phyloP scores from a whole-genome alignment of 2,797 vertebrate species.

The Gephyroberyx darwinii region DNA sequence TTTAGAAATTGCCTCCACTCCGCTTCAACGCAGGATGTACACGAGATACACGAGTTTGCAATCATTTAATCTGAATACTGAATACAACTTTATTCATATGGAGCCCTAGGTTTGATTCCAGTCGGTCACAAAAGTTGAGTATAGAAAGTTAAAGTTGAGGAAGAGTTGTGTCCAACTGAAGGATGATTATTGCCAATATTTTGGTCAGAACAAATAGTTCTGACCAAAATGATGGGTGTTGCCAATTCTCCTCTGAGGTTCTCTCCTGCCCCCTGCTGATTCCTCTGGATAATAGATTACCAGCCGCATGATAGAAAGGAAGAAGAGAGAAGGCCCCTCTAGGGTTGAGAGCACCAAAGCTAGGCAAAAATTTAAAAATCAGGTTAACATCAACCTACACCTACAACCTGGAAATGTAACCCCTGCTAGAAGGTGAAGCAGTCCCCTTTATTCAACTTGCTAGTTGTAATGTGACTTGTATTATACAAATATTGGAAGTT shows the following conservation, averaged over 20 bases:
- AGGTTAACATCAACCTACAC: not conserved
- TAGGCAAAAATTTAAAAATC: constrained; percentile 4
- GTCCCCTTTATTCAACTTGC: no score
- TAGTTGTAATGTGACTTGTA: no score
- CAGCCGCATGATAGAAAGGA: no score
- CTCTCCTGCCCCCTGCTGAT: constrained; percentile 72
- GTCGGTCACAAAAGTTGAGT: constrained; percentile 4
- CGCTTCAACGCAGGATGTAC: no score
- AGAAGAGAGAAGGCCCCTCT: no score
- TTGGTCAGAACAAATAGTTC: constrained; percentile 34
- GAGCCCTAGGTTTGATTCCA: constrained; percentile 27
- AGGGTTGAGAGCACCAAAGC: not conserved
- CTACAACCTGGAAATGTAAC: constrained; percentile 5
- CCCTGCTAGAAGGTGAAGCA: not conserved
- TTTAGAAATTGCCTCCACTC: no score
- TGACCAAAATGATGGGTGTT: constrained; percentile 17
- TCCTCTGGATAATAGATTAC: constrained; percentile 18
- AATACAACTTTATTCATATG: constrained; percentile 13
- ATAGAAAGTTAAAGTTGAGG: not conserved
- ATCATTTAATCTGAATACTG: constrained; percentile 23
- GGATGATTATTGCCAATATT: constrained; percentile 13
- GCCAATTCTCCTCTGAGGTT: constrained; percentile 41
- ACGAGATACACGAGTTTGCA: not conserved
- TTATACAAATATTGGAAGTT: no score
- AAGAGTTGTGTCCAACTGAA: not conserved